Percentiles rank a stretch among this genome's conserved stretches.
These are phyloP conservation scores for Monodelphis domestica DNA, from an alignment of 2,797 vertebrate species.

Conservation along the genomic window DNA sequence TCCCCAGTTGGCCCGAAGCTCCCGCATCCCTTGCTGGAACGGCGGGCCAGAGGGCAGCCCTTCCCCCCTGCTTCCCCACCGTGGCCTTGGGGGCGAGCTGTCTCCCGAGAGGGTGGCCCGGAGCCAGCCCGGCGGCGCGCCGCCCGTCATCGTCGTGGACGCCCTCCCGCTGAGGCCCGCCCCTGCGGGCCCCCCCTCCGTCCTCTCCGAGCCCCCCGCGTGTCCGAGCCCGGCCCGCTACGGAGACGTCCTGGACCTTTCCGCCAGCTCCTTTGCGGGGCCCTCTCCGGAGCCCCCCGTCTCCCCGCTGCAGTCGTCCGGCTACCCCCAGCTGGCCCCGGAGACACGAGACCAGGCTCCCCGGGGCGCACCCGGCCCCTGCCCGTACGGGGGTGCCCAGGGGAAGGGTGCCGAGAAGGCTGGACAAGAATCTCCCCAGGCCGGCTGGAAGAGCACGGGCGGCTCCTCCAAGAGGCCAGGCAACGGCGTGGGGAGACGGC, in stretches of 20 bases:
- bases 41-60: constrained; percentile 94
- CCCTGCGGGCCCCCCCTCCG: constrained; percentile 50
- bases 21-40: constrained; percentile 94
- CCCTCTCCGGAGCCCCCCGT: constrained; percentile 84
- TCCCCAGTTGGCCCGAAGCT: constrained; percentile 93
- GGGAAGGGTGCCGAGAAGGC: constrained; percentile 68
- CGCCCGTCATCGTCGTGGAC: constrained; percentile 56
- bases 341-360: constrained; percentile 69
- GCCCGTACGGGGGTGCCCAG: constrained; percentile 55
- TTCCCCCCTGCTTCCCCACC: constrained; percentile 89
- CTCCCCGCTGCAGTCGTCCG: constrained; percentile 80
- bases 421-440: constrained; percentile 78
- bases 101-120: constrained; percentile 64
- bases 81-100: constrained; percentile 74
- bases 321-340: constrained; percentile 78
- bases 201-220: constrained; percentile 75
- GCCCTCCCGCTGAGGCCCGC: constrained; percentile 68
- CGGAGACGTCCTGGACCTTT: constrained; percentile 89
- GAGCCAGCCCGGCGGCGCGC: constrained; percentile 72
- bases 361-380: constrained; percentile 65
- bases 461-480: constrained; percentile 88
- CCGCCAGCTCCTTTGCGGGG: constrained; percentile 78
- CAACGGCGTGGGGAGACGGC: constrained; percentile 80
- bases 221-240: constrained; percentile 88
- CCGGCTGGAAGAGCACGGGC: constrained; percentile 84